These are phyloP conservation scores for Halcyon malimbica DNA, from an alignment of 2,113 vertebrate genomes.

Conservation along the genomic window DNA sequence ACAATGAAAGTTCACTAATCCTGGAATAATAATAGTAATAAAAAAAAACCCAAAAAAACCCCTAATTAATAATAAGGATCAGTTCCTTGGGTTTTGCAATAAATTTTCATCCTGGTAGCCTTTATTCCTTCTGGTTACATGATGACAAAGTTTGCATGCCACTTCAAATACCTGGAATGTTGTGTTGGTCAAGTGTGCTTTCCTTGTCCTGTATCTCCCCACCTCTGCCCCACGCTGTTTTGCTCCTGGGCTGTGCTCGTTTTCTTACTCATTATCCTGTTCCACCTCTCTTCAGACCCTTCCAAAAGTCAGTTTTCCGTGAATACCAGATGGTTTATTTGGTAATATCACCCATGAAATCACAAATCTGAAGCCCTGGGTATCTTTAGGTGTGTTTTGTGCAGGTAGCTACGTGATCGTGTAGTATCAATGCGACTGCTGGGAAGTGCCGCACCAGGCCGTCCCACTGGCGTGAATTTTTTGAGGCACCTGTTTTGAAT, in stretches of 20 bases:
- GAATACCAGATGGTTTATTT: conserved; percentile 6
- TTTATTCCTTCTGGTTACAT: conserved; percentile 18
- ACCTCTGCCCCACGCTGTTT: neutral
- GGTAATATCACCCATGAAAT: conserved; percentile 28
- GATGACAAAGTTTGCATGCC: neutral
- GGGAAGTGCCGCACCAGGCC: conserved; percentile 31
- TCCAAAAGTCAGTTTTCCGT: neutral
- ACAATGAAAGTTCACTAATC: neutral
- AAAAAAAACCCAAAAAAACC: neutral
- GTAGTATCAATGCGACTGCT: conserved; percentile 58
- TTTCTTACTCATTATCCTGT: neutral
- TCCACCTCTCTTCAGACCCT: fast-evolving
- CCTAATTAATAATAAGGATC: neutral
- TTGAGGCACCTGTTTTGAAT: conserved; percentile 57
- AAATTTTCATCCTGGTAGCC: neutral
- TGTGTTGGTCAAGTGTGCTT: neutral
- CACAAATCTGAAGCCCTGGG: neutral
- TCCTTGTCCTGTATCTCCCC: neutral
- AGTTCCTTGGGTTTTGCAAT: neutral
- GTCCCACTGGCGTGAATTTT: conserved; percentile 58
- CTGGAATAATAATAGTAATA: neutral
- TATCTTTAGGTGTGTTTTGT: neutral
- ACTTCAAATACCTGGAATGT: neutral
- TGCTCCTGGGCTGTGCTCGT: neutral
- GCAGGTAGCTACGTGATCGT: conserved; percentile 51